A percentile compares a stretch with the other conserved stretches of the same genome.
phyloP scores from a whole-genome alignment of 35 echinoderm and acorn worm species.

The Apostichopus parvimensis region DNA sequence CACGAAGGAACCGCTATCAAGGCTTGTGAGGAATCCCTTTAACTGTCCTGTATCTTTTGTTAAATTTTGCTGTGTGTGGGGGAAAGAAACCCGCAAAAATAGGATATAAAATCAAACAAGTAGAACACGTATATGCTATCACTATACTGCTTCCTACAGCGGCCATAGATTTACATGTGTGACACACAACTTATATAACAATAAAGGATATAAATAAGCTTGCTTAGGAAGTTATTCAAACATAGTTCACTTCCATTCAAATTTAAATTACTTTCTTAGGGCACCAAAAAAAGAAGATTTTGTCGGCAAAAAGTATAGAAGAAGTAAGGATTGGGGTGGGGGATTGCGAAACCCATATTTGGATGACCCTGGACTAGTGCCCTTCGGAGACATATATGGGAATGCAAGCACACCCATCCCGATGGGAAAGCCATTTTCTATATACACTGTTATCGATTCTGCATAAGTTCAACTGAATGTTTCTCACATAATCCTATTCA shows the following conservation, averaged over 20 bases:
- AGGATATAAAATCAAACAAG: not conserved
- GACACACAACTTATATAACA: not conserved
- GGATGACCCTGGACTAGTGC: too few species aligned
- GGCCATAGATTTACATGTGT: too few species aligned
- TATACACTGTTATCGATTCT: not conserved
- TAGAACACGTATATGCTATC: not conserved
- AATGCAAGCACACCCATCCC: too few species aligned
- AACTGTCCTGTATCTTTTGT: slow-evolving; percentile 9
- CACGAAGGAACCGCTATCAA: slow-evolving; percentile 28
- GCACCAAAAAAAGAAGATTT: not conserved
- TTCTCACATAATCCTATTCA: not conserved
- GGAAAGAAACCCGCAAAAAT: not conserved
- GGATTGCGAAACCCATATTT: too few species aligned
- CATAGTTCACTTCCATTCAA: not conserved
- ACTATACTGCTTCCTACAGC: not conserved
- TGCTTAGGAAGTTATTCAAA: not conserved
- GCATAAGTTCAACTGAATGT: not conserved
- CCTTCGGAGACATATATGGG: too few species aligned
- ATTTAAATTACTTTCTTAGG: not conserved
- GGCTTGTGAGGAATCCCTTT: not conserved
- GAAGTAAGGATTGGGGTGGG: too few species aligned
- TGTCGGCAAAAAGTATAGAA: not conserved
- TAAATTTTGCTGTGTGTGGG: slow-evolving; percentile 22
- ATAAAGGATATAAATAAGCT: not conserved
- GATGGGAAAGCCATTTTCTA: not conserved